Evolutionary conservation across 2,888 invertebrate species (phyloP).

Genomic region (Tachystola acroxantha): DNA sequence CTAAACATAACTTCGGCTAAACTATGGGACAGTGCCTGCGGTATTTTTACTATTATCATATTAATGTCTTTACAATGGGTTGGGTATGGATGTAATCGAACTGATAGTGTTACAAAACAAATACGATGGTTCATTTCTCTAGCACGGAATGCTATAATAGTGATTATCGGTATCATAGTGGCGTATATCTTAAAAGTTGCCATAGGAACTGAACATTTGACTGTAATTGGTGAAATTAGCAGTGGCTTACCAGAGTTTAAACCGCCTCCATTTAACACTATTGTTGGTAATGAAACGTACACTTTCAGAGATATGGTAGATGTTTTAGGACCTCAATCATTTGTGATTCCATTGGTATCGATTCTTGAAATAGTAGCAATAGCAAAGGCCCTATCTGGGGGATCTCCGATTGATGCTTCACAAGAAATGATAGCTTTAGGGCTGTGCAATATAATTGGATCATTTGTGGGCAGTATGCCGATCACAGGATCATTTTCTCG

Average conservation of each 20-base stretch:
- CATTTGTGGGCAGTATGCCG: conserved; percentile 92
- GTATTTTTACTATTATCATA: conserved; percentile 79
- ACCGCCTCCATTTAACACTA: conserved; percentile 82
- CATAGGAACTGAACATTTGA: conserved; percentile 73
- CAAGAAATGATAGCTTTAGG: conserved; percentile 95
- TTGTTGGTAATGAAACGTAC: conserved; percentile 76
- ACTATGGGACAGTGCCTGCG: conserved; percentile 82
- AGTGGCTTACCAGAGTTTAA: conserved; percentile 83
- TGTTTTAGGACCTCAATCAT: conserved; percentile 77
- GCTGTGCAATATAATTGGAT: conserved; percentile 88
- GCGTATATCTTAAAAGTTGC: conserved; percentile 64
- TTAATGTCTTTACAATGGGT: conserved; percentile 81
- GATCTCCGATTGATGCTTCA: conserved; percentile 88
- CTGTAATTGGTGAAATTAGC: conserved; percentile 82
- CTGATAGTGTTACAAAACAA: conserved; percentile 60
- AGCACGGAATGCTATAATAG: conserved; percentile 89
- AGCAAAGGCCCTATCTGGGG: conserved; percentile 87
- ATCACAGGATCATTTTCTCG: conserved; percentile 91
- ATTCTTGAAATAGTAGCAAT: conserved; percentile 86
- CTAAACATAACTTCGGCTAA: conserved; percentile 77
- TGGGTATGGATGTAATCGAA: conserved; percentile 73
- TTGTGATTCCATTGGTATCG: conserved; percentile 83
- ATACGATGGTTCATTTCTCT: conserved; percentile 81
- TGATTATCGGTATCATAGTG: conserved; percentile 83
- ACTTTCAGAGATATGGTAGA: conserved; percentile 81